phyloP scores from a whole-genome alignment of 2,888 invertebrate species.

The Drosophila parthenogenetica region DNA sequence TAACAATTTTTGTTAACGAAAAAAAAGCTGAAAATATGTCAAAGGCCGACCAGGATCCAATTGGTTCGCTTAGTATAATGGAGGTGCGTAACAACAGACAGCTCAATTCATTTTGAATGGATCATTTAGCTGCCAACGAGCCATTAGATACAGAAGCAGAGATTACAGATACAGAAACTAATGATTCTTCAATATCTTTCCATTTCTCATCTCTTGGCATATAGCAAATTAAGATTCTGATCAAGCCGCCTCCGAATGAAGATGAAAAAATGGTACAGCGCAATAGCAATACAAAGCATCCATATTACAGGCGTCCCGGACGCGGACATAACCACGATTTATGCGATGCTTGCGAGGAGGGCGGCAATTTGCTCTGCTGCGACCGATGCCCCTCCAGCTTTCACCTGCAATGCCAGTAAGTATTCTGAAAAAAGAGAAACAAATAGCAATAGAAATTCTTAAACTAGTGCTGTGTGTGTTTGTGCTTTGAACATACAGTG shows the following conservation, averaged over 20 bases:
- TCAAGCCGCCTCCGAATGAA: constrained; percentile 95
- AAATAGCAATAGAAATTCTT: no score
- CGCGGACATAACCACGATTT: constrained; percentile 96
- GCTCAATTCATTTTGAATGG: neutral
- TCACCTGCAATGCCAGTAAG: constrained; percentile 97
- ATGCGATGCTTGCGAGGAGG: constrained; percentile 97
- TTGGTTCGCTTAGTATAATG: constrained; percentile 93
- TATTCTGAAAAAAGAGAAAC: constrained; percentile 6
- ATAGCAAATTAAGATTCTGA: constrained; percentile 94
- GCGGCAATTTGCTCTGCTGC: constrained; percentile 97
- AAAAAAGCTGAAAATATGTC: constrained; percentile 85
- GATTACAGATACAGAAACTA: constrained; percentile 36
- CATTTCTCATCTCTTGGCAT: neutral
- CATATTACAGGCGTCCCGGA: constrained; percentile 94
- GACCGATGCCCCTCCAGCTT: constrained; percentile 98
- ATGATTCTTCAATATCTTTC: constrained; percentile 8
- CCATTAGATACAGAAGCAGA: constrained; percentile 12
- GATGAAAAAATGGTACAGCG: constrained; percentile 87
- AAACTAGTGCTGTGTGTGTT: neutral
- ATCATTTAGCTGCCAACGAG: constrained; percentile 14
- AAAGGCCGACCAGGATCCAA: constrained; percentile 90
- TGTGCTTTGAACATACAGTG: constrained; percentile 86
- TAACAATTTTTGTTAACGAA: constrained; percentile 42
- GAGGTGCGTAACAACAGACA: constrained; percentile 88
- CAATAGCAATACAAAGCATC: constrained; percentile 90